Conservation (phyloP, 2,797 vertebrate species). For the Parauchenoglanis punctatus region DNA sequence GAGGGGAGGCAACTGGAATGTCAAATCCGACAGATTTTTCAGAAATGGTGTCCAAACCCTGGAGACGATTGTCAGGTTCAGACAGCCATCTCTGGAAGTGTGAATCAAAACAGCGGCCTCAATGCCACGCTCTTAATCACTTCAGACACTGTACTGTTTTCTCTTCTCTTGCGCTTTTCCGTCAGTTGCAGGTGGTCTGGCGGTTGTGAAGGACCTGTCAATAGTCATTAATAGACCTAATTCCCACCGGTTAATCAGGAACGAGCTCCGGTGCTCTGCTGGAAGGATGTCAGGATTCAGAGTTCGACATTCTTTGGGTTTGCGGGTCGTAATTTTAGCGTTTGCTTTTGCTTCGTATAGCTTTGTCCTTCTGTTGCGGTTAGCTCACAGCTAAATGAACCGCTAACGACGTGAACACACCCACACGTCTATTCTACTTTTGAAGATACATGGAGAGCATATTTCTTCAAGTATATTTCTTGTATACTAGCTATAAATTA, state of each 20-base stretch:
- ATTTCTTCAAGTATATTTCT: too few species aligned
- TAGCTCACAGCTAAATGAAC: not conserved
- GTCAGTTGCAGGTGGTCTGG: conserved; percentile 4
- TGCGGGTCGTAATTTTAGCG: not conserved
- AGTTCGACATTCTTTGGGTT: not conserved
- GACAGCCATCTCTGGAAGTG: conserved; percentile 35
- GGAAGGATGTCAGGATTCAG: not conserved
- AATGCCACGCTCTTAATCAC: conserved; percentile 2
- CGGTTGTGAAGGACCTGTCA: conserved; percentile 3
- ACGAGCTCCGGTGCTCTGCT: not conserved
- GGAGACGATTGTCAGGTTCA: conserved; percentile 20
- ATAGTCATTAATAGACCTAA: conserved; percentile 13
- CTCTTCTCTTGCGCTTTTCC: conserved; percentile 1
- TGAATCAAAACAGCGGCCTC: conserved; percentile 49
- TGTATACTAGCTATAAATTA: not conserved
- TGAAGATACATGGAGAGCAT: not conserved
- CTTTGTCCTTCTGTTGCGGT: not conserved
- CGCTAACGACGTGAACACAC: not conserved
- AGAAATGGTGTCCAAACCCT: conserved; percentile 1
- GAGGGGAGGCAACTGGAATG: not conserved
- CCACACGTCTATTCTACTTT: not conserved
- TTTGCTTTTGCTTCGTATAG: not conserved
- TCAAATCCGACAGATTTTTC: conserved; percentile 16
- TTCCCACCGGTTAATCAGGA: not conserved
- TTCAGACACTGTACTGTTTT: conserved; percentile 4